These are phyloP conservation scores for Torymus tubicola DNA, from an alignment of 2,888 invertebrate genomes.

Conservation along the genomic window DNA sequence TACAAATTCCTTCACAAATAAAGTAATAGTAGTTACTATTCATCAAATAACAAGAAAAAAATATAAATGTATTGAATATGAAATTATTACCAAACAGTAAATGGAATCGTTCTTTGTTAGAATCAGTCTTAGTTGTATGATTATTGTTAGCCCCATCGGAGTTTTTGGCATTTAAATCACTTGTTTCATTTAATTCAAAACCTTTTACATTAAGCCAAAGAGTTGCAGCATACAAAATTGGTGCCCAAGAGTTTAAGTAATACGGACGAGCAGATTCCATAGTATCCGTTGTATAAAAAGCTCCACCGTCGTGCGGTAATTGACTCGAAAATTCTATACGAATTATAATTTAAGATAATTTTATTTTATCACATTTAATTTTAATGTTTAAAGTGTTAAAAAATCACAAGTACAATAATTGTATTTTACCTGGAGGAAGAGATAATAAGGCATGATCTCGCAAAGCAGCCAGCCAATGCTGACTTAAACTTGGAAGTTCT, in stretches of 20 bases:
- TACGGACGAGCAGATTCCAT: constrained; percentile 95
- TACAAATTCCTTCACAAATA: constrained; percentile 85
- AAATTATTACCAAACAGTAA: constrained; percentile 88
- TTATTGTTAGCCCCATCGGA: constrained; percentile 73
- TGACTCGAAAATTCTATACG: constrained; percentile 92
- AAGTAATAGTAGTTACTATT: constrained; percentile 22
- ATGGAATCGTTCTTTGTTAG: constrained; percentile 83
- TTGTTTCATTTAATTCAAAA: constrained; percentile 77
- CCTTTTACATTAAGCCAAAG: constrained; percentile 88
- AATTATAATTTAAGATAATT: constrained; percentile 54
- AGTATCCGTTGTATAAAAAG: constrained; percentile 98
- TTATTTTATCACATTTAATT: constrained; percentile 17
- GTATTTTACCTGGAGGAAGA: constrained; percentile 84
- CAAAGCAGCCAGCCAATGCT: constrained; percentile 96
- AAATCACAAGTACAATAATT: not conserved
- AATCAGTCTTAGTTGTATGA: constrained; percentile 77
- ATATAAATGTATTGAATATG: not conserved
- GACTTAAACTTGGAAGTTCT: constrained; percentile 92
- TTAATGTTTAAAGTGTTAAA: not conserved
- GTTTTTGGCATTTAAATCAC: constrained; percentile 65
- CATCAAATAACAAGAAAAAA: not conserved
- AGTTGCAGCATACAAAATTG: constrained; percentile 94
- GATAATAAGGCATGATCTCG: constrained; percentile 96
- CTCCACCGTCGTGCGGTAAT: constrained; percentile 95
- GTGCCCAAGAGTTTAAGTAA: constrained; percentile 95